Conservation (phyloP, 2,113 vertebrate species). For the Ameiurus melas region DNA sequence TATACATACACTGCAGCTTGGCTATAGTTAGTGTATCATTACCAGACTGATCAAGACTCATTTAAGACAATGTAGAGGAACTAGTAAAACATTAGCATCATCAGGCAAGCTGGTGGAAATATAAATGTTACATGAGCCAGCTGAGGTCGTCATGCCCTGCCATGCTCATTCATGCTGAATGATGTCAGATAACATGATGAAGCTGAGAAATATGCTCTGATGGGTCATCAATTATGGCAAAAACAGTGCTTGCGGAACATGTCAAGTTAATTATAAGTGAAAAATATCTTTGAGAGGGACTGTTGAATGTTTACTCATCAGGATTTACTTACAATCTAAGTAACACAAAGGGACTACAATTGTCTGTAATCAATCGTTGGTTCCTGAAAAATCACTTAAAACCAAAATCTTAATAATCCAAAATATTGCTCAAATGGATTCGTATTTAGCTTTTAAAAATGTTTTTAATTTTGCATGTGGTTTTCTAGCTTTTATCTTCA, state of each 20-base stretch:
- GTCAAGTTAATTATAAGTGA: conserved; percentile 1
- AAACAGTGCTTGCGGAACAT: neutral
- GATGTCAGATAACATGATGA: neutral
- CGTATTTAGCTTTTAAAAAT: neutral
- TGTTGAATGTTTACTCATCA: neutral
- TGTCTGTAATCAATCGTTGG: neutral
- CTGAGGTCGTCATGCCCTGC: neutral
- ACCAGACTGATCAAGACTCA: neutral
- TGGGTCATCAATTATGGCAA: neutral
- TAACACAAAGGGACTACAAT: neutral
- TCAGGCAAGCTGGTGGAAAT: neutral
- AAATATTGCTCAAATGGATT: neutral
- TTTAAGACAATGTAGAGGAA: neutral
- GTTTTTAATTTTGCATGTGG: conserved; percentile 47
- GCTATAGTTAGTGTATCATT: neutral
- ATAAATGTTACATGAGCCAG: neutral
- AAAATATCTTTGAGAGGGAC: neutral
- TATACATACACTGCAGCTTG: neutral
- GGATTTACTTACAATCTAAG: neutral
- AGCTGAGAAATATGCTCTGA: neutral
- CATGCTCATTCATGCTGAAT: neutral
- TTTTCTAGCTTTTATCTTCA: conserved; percentile 56
- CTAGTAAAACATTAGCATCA: neutral
- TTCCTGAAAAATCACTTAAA: neutral
- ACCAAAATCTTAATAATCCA: neutral